phyloP scores from a whole-genome alignment of 2,888 invertebrate genomes.

The Empis livida region DNA sequence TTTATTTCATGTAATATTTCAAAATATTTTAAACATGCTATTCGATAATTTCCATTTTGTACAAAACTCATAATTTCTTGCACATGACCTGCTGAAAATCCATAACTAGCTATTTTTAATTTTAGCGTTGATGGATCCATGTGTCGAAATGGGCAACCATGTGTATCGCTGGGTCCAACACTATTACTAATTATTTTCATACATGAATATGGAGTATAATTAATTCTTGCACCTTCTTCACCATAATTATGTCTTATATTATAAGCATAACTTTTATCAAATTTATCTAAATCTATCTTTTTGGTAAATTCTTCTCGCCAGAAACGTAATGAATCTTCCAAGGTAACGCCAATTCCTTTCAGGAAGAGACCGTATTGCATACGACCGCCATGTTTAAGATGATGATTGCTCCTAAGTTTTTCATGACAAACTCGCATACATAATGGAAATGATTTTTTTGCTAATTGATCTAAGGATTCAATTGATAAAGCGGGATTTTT shows the following conservation, averaged over 20 bases:
- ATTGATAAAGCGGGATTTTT: conserved; percentile 49
- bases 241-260: conserved; percentile 89
- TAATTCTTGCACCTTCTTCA: conserved; percentile 80
- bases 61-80: conserved; percentile 59
- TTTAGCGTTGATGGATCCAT: conserved; percentile 59
- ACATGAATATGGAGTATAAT: conserved; percentile 87
- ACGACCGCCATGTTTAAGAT: conserved; percentile 76
- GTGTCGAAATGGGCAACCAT: conserved; percentile 89
- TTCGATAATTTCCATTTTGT: conserved; percentile 67
- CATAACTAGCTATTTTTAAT: conserved; percentile 55
- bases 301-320: conserved; percentile 89
- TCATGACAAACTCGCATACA: conserved; percentile 92
- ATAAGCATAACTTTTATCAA: conserved; percentile 87
- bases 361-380: conserved; percentile 88
- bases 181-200: conserved; percentile 70
- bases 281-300: conserved; percentile 69
- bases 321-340: conserved; percentile 81
- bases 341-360: conserved; percentile 83
- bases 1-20: conserved; percentile 53
- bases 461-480: conserved; percentile 63
- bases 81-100: conserved; percentile 48
- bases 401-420: conserved; percentile 63
- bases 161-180: conserved; percentile 58
- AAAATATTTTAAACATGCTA: conserved; percentile 84
- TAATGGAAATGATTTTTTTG: conserved; percentile 79